Evolutionary conservation across 2,797 vertebrate genomes (phyloP).

Genomic region (Todus mexicanus): DNA sequence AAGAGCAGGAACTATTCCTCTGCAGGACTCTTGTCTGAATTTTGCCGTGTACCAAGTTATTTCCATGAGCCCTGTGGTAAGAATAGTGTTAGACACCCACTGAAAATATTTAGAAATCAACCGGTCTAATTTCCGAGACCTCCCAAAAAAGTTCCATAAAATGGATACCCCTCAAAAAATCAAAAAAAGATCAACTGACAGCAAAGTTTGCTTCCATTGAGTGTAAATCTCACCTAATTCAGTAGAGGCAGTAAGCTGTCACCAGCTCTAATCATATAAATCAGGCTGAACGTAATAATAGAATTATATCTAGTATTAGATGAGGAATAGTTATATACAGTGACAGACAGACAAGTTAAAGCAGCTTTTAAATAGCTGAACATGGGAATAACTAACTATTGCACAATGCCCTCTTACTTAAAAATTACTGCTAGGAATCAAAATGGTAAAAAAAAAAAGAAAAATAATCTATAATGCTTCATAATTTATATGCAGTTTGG

Average conservation of each 20-base stretch:
- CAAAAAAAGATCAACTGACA: constrained; percentile 33
- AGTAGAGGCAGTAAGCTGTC: constrained; percentile 75
- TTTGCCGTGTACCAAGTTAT: constrained; percentile 42
- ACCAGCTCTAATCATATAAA: constrained; percentile 70
- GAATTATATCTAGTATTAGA: constrained; percentile 77
- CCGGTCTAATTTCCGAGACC: constrained; percentile 37
- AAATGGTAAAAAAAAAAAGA: constrained; percentile 58
- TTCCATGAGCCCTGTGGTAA: constrained; percentile 2
- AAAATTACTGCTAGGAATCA: constrained; percentile 77
- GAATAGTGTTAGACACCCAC: constrained; percentile 13
- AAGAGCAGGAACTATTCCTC: background rate
- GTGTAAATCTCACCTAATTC: constrained; percentile 67
- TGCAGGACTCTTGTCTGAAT: constrained; percentile 1
- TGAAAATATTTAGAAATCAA: constrained; percentile 23
- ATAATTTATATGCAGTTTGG: constrained; percentile 72
- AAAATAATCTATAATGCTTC: constrained; percentile 68
- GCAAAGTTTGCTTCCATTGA: constrained; percentile 61
- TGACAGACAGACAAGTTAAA: constrained; percentile 79
- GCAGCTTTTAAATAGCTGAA: constrained; percentile 79
- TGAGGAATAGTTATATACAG: constrained; percentile 78
- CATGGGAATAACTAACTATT: constrained; percentile 80
- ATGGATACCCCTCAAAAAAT: constrained; percentile 37
- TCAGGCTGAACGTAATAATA: constrained; percentile 72
- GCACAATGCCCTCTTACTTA: constrained; percentile 82
- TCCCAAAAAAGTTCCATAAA: constrained; percentile 56